Percentiles rank a stretch among this genome's conserved stretches.
phyloP scores from a whole-genome alignment of 2,888 invertebrate genomes.

The Candidula unifasciata region DNA sequence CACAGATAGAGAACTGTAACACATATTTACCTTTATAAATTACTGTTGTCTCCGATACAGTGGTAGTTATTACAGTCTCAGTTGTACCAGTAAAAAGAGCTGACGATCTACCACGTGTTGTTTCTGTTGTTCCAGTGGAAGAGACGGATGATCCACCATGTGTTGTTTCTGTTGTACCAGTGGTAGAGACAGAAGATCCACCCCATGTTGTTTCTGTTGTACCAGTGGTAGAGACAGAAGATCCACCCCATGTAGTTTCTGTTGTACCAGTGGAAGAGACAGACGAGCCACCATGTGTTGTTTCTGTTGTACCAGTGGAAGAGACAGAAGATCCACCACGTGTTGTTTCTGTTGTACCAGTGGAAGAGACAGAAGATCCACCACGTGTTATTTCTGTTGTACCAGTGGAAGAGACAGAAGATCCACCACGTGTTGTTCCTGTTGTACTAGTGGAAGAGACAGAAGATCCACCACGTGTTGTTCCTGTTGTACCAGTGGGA shows the following conservation, averaged over 20 bases:
- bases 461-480: no score
- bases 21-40: slow-evolving; percentile 5
- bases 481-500: no score
- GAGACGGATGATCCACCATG: neutral
- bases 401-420: no score
- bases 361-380: no score
- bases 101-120: neutral
- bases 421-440: neutral
- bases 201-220: neutral
- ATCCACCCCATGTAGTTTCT: neutral
- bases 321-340: neutral
- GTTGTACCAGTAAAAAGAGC: no score
- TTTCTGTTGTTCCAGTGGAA: neutral
- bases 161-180: neutral
- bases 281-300: neutral
- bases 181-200: neutral
- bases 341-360: neutral
- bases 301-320: neutral
- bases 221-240: no score
- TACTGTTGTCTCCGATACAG: neutral
- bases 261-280: neutral
- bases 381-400: neutral
- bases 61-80: neutral
- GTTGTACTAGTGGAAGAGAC: neutral
- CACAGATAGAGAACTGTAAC: neutral